Conservation (phyloP, 2,113 vertebrate species). For the Ploceus nigricollis region DNA sequence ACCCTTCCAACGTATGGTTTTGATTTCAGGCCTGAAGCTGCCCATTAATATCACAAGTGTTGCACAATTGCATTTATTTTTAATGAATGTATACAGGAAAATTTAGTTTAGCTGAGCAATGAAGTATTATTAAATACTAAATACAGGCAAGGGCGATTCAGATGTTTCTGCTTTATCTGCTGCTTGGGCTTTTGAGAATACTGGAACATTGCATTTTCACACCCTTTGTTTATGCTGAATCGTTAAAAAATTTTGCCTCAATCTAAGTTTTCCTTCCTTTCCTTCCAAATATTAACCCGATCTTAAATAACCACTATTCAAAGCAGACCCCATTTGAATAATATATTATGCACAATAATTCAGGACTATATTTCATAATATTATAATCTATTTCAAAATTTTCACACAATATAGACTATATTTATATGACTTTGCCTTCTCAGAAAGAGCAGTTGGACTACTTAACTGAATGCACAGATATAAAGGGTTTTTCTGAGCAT, state of each 20-base stretch:
- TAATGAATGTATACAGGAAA: neutral
- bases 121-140: constrained; percentile 1
- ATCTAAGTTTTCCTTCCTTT: neutral
- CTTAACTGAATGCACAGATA: neutral
- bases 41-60: neutral
- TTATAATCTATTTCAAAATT: too few relatives aligned
- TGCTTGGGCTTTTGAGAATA: neutral
- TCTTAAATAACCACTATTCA: constrained; percentile 9
- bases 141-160: neutral
- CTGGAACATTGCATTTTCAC: neutral
- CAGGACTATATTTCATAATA: neutral
- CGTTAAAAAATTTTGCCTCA: neutral
- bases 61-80: neutral
- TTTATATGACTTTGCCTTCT: neutral
- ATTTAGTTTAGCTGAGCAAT: neutral
- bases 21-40: neutral
- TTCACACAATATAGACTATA: neutral
- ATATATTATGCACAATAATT: neutral
- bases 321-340: neutral
- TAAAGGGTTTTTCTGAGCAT: neutral
- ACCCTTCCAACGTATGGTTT: neutral
- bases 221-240: neutral
- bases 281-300: constrained; percentile 23
- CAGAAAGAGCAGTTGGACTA: neutral
- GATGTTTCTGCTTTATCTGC: neutral